Conservation (phyloP, 2,797 vertebrate genomes). For the Takifugu ocellatus region DNA sequence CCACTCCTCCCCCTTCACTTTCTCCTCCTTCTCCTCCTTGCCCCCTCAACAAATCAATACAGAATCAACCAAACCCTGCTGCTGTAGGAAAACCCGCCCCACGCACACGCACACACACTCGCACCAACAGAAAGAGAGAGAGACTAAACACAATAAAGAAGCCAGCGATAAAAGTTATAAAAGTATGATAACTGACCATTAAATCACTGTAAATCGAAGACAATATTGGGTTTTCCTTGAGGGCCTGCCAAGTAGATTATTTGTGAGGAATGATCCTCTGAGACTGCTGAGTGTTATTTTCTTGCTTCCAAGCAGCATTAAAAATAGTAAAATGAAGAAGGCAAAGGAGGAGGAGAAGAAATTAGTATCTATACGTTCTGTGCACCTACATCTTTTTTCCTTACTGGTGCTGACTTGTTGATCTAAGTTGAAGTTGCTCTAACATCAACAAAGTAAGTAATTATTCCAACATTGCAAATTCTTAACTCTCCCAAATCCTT, state of each 20-base stretch:
- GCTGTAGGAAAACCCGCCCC: constrained; percentile 77
- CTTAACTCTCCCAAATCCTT: too few relatives aligned
- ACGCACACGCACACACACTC: neutral
- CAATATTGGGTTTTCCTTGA: neutral
- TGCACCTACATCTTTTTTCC: neutral
- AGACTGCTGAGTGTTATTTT: too few relatives aligned
- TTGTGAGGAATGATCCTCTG: neutral
- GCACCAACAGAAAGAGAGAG: constrained; percentile 1
- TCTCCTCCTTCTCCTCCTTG: constrained; percentile 21
- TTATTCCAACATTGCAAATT: neutral
- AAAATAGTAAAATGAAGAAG: too few relatives aligned
- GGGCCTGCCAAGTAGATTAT: neutral
- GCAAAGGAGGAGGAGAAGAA: too few relatives aligned
- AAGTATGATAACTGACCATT: neutral
- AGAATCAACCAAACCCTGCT: constrained; percentile 77
- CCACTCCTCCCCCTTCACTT: constrained; percentile 42
- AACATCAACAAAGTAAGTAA: neutral
- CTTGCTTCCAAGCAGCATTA: too few relatives aligned
- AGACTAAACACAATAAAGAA: neutral
- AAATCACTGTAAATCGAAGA: neutral
- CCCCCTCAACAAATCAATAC: constrained; percentile 77
- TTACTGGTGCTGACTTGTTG: constrained; percentile 1
- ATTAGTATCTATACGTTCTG: too few relatives aligned
- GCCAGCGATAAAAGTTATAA: neutral
- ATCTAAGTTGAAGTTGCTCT: constrained; percentile 6